Evolutionary conservation across 2,888 invertebrate species (phyloP), one percentile per base, ranked within the genome.

Genomic region (Hirtodrosophila histrioides): DNA sequence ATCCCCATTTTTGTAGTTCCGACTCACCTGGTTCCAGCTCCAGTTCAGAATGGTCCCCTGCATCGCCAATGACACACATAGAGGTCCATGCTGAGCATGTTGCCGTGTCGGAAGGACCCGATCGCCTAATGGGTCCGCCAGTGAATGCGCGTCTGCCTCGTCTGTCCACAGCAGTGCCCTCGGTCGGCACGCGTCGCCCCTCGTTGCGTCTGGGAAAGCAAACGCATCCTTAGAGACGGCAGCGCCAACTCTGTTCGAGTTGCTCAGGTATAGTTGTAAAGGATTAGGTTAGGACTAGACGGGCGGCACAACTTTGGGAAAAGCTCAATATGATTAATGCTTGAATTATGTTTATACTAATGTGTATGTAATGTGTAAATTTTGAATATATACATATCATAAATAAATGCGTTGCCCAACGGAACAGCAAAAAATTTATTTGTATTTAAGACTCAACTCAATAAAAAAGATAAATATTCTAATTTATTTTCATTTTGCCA

Each of bases 1-100:
- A 39, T 4, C 4, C 10, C 10, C 11, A 54, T 55, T 36, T 4
- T 55, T 78, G 44, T 51, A 91, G 91, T 10, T 90, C 91, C 23
- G 91, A 92, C 69, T 91, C 91, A 6, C 92, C 92, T 3, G 90
- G 91, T 31, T 92, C 92, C 40, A 91, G 92, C 68, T 92, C 92
- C 6, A 89, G 92, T 39, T 92, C 92, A 0, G 92, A 92, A 64
- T 92, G 92, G 92, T 90, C 91, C 6, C 90, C 92, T 27, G 90
- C 90, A 55, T 92, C 92, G 27, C 92, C 92, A 3, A 75, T 91
- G 64, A 90, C 91, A 4, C 78, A 81, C 3, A 88, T 88, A 10
- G 78, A 79, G n/a, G 85, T 61, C 4, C 85, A 84, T 56, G 68
- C 51, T 31, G 86, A 79, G 46, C 81, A 74, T 10, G 43, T 73